A percentile compares a stretch with the other conserved stretches of the same genome.
phyloP scores from a whole-genome alignment of 2,113 vertebrate species.

The Malurus alboscapulatus region DNA sequence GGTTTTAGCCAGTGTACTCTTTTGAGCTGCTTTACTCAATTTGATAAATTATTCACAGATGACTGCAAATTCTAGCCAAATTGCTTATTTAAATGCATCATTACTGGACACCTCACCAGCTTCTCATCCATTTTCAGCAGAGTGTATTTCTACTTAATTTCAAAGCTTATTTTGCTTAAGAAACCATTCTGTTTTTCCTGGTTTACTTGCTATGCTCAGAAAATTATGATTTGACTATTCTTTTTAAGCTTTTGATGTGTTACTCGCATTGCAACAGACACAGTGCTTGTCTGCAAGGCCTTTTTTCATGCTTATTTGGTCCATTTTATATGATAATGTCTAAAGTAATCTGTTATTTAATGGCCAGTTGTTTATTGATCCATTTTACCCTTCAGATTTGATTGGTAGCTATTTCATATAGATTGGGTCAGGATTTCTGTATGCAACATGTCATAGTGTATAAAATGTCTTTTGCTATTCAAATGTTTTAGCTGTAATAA shows the following conservation, averaged over 20 bases:
- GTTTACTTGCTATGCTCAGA: constrained; percentile 16
- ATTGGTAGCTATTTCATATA: background rate
- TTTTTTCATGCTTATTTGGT: constrained; percentile 2
- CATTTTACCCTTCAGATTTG: background rate
- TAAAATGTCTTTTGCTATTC: background rate
- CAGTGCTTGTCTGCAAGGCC: background rate
- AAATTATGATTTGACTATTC: background rate
- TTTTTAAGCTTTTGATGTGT: constrained; percentile 14
- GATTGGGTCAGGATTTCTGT: background rate
- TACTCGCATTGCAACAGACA: background rate
- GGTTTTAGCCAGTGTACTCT: background rate
- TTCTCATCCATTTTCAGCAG: constrained; percentile 46
- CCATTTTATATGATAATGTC: background rate
- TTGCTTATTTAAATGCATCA: constrained; percentile 66
- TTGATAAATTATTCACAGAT: constrained; percentile 71
- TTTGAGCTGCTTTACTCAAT: constrained; percentile 35
- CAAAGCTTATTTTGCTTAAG: constrained; percentile 49
- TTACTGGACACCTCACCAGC: constrained; percentile 62
- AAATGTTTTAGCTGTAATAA: background rate
- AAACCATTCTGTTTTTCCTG: background rate
- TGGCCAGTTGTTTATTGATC: background rate
- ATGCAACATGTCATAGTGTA: background rate
- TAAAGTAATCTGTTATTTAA: background rate
- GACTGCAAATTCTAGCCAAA: constrained; percentile 57
- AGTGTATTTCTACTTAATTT: constrained; percentile 49